These are phyloP conservation scores for Phragmatobia fuliginosa DNA, from an alignment of 2,888 invertebrate species.

Conservation along the genomic window DNA sequence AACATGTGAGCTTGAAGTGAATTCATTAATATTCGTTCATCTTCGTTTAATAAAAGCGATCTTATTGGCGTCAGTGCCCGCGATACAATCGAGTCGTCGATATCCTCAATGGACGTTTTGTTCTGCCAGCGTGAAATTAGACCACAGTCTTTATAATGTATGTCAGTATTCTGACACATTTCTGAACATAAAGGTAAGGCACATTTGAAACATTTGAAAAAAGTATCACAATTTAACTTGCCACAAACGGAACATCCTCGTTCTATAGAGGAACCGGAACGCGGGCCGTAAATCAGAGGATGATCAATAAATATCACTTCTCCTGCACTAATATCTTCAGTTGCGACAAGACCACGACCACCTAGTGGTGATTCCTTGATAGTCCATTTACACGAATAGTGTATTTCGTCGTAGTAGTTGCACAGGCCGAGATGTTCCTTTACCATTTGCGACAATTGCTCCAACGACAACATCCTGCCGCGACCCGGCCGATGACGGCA, in stretches of 20 bases:
- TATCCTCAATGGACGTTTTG: conserved; percentile 76
- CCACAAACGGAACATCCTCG: conserved; percentile 90
- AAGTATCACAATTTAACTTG: conserved; percentile 73
- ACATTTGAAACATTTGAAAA: conserved; percentile 88
- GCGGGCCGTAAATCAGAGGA: conserved; percentile 90
- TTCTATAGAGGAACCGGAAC: conserved; percentile 83
- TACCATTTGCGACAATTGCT: conserved; percentile 81
- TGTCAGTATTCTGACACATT: conserved; percentile 86
- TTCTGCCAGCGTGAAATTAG: conserved; percentile 87
- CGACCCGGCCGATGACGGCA: conserved; percentile 73
- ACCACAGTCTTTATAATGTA: conserved; percentile 89
- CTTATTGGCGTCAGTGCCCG: conserved; percentile 76
- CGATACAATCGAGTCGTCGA: conserved; percentile 71
- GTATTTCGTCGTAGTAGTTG: conserved; percentile 58
- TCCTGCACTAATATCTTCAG: conserved; percentile 88
- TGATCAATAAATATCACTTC: conserved; percentile 91
- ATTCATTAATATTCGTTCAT: conserved; percentile 82
- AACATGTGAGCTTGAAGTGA: conserved; percentile 84
- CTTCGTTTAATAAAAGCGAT: conserved; percentile 72
- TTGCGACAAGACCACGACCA: conserved; percentile 91
- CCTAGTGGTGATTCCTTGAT: conserved; percentile 87
- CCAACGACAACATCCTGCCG: conserved; percentile 84
- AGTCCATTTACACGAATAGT: conserved; percentile 84
- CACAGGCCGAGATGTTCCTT: conserved; percentile 78
- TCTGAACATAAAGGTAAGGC: conserved; percentile 90